These are phyloP conservation scores for Phaenicophaeus curvirostris DNA, from an alignment of 2,797 vertebrate species.

Conservation along the genomic window DNA sequence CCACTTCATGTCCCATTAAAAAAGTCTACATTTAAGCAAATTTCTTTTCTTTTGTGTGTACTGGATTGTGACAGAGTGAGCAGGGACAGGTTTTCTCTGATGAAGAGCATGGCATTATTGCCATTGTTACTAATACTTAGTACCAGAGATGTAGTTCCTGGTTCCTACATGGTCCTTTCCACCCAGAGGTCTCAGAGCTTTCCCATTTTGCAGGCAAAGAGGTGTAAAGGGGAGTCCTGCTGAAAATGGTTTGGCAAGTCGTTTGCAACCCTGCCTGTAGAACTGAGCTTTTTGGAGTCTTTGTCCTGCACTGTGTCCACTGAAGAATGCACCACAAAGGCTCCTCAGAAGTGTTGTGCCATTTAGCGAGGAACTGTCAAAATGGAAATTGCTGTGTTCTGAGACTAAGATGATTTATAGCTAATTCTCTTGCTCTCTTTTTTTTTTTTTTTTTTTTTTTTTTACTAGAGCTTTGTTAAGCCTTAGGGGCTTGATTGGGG, in stretches of 20 bases:
- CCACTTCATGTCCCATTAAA: background rate
- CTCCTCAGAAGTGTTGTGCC: background rate
- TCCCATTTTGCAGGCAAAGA: background rate
- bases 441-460: no score
- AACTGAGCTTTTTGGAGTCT: background rate
- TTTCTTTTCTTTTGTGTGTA: background rate
- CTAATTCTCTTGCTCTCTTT: background rate
- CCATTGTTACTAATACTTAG: background rate
- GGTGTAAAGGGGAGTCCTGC: background rate
- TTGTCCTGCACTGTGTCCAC: rapidly evolving
- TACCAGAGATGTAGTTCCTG: background rate
- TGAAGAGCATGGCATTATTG: background rate
- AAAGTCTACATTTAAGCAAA: background rate
- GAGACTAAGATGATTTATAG: background rate
- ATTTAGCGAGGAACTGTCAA: background rate
- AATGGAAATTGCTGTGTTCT: background rate
- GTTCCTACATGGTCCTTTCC: background rate
- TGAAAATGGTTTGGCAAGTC: background rate
- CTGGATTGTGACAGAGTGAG: background rate
- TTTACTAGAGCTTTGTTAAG: background rate
- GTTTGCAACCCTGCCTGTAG: background rate
- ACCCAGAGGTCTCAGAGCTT: background rate
- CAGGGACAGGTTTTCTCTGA: background rate
- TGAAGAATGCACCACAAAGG: background rate
- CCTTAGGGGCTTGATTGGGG: background rate